phyloP scores from a whole-genome alignment of 2,113 vertebrate species.

The Psephotus haematonotus region DNA sequence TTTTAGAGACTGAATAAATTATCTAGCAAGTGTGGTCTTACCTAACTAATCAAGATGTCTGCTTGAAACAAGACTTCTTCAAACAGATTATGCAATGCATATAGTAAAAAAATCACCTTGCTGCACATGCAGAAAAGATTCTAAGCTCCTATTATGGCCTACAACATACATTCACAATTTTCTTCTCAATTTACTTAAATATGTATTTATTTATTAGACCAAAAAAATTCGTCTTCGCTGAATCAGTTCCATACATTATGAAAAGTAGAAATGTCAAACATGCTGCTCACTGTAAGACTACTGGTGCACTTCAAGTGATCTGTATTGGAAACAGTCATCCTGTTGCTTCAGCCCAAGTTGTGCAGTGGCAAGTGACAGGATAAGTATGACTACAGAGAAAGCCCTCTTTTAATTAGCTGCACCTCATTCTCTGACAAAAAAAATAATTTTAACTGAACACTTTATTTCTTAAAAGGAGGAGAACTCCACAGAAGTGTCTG shows the following conservation, averaged over 20 bases:
- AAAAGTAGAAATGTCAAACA: neutral
- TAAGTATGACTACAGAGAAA: neutral
- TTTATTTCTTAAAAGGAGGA: neutral
- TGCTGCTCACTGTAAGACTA: neutral
- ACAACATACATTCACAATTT: neutral
- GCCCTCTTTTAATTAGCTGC: neutral
- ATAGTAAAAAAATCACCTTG: neutral
- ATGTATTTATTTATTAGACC: neutral
- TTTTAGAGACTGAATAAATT: neutral
- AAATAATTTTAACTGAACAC: neutral
- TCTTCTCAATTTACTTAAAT: neutral
- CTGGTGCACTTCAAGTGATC: neutral
- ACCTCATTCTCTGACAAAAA: neutral
- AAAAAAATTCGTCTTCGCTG: neutral
- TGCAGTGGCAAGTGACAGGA: neutral
- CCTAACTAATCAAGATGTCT: neutral
- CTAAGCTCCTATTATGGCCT: neutral
- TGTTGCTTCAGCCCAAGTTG: neutral
- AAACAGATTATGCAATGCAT: neutral
- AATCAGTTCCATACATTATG: neutral
- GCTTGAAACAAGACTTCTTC: neutral
- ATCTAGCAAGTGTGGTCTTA: neutral
- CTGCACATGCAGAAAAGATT: neutral
- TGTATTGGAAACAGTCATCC: neutral
- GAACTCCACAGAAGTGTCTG: neutral